Base-by-base conservation (phyloP, 2,888 invertebrate genomes). In the Julus scandinavius region DNA sequence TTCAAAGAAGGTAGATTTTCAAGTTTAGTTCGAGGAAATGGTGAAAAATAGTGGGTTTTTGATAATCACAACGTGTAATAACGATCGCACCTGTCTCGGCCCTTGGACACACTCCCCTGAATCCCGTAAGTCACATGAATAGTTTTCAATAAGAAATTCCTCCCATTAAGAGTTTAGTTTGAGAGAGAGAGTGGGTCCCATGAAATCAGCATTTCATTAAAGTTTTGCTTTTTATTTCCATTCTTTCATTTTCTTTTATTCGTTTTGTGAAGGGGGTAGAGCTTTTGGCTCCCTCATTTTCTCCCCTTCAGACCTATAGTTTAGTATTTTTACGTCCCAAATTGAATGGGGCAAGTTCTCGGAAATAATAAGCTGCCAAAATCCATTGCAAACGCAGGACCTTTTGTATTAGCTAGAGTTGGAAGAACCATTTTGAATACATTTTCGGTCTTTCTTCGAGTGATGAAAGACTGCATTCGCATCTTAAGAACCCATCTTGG, bases 121-220 rank as follows among this genome's bases (percentile, higher is more conserved):
- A 85, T 85, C 45, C 38, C 85, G 13, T 85, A 41, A 45, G 85
- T 85, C 85, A 85, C 85, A 85, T 45, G 85, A 85, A 40, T 85
- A 85, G 41, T 29, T 85, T 45, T 45, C 85, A 45, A 45, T 85
- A 85, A 45, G n/a, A 85, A 85, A 85, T 85, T 41, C 85, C 85
- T 85, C 40, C 85, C 45, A 45, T 85, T 85, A 20, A 72, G 9
- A 85, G 38, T 38, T 40, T 20, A 29, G 29, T 29, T 29, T 29
- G 29, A 9, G 45, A 85, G 85, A 85, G 85, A 85, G 15, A 85
- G 17, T 15, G 41, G 45, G 85, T n/a, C 85, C 85, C 45, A 85
- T 85, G 85, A 85, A 85, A 85, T 85, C 85, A 85, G 85, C 85
- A 85, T 85, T 45, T 85, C 85, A 85, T 85, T 85, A 85, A 45